Evolutionary conservation across 1,140 invertebrate species (phyloP), one percentile per base, ranked within the genome.

Genomic region (Thaumetopoea pityocampa): DNA sequence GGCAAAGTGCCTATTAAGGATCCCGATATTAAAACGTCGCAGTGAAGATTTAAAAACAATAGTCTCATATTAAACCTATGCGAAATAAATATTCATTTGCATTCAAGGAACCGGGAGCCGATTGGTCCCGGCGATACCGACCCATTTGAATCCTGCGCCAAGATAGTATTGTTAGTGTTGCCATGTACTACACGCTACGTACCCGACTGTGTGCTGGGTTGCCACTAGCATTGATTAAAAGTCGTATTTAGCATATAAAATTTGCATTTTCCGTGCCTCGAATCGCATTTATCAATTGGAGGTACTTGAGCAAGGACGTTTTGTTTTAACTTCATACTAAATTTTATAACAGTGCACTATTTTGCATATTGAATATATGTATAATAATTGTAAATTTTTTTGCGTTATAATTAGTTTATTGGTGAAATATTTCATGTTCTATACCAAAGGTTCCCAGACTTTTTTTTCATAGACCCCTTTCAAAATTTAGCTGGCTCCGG

Each of bases 191-290:
- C n/a, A 23, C n/a, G 22, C 4, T 23, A n/a, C 9, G 9, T 23
- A 23, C n/a, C 9, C 9, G 22, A 8, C 4, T 9, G 22, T 23
- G 3, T 19, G 18, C n/a, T 4, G 5, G 18, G 7, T 7, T 23
- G 51, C 52, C 46, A 44, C 55, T 60, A 70, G 46, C 71, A 73
- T 71, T 73, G 73, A 78, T 78, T 78, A 72, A 77, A 68, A 68
- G 63, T 52, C 57, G 53, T 68, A 74, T 72, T 74, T 72, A 67
- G n/a, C 62, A 72, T 67, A 62, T 51, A 38, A 63, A 68, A 78
- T 78, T 78, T 74, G 67, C 73, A 78, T 78, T 70, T 58, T 60
- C 62, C 72, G 72, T 77, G 73, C 66, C 49, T 57, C 56, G 70
- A 62, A 67, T 67, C 44, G 52, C 51, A 67, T 54, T 65, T 77